Evolutionary conservation across 2,113 vertebrate species (phyloP), one percentile per base, ranked within the genome.

Genomic region (Aldabrachelys gigantea): DNA sequence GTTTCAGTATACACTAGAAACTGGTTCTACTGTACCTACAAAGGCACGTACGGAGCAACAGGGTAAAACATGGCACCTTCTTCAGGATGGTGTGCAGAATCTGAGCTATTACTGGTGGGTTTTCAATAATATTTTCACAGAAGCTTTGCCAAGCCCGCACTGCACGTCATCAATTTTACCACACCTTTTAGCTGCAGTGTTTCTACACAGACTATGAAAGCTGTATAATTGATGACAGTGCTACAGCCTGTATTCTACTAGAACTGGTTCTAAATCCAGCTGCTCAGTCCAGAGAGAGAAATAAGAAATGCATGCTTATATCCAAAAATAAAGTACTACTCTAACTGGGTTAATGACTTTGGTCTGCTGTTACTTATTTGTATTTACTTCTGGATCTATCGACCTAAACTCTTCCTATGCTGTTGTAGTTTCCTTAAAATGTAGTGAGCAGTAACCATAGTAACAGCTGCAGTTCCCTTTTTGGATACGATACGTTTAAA

Each of bases 341-440:
- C 76, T 90, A 95, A 95, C 47, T 25, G 82, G 85, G 76, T 91
- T 89, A 62, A 96, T 94, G 84, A 88, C 54, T 91, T 84, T 29
- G 47, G 69, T 69, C 19, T 69, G n/a, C 50, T 75, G 53, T 81
- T 8, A 25, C 56, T 93, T 44, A 38, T 53, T 31, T 12, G 1
- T 5, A 78, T 79, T 52, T 93, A 84, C 87, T 95, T 92, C 78
- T 91, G 76, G 47, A 92, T 75, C 50, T 52, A 56, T 76, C 38
- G 69, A 89, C 53, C 76, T 84, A 52, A 47, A 76, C 75, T 44
- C 75, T 47, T 44, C 41, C 38, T 76, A 7, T 76, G 41, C 72
- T 44, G 11, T 13, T 76, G 72, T 25, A 76, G 22, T 44, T 76
- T 44, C 38, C 10, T 44, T 76, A 41, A 76, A 44, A 25, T 44